Evolutionary conservation across 2,113 vertebrate genomes (phyloP), one percentile per base, ranked within the genome.

Genomic region (Microcebus ravelobensis): DNA sequence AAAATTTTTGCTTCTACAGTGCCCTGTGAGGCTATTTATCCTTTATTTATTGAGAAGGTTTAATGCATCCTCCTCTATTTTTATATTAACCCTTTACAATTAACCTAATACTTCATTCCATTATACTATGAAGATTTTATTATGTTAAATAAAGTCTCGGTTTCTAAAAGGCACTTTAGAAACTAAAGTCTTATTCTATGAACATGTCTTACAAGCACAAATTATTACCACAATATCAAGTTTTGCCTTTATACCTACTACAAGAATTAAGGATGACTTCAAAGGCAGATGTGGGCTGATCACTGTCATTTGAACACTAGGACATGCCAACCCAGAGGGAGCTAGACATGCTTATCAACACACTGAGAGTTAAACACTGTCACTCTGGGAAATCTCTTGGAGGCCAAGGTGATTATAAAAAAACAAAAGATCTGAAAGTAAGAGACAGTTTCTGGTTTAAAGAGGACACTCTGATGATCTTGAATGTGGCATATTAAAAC

Each of bases 151-250:
- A 27, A 76, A 95, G 50, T 87, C 45, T 80, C 63, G 23, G 34
- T 82, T 96, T 95, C 68, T 80, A 89, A 95, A 94, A 95, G 59
- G 71, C 42, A 87, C 25, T 87, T 93, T 55, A 92, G 83, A 84
- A 96, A 96, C 9, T 0, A 23, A 90, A 63, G 8, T 86, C 79
- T 77, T 80, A 76, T 50, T 67, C 84, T 93, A 52, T 55, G 68
- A 91, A 55, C 20, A 11, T 63, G 25, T n/a, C 34, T 92, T 86
- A 89, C 55, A 70, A 86, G 45, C 29, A 87, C 31, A 74, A 96
- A 79, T 95, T 83, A 84, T 39, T 93, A 70, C 39, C 29, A 36
- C 14, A 52, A 93, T 93, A 61, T 95, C 39, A 86, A 83, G 17
- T 87, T 97, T 87, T 84, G 57, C 70, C 80, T 81, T 95, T 76